Conservation (phyloP, 2,888 invertebrate species). For the Lasioglossum villosulum region DNA sequence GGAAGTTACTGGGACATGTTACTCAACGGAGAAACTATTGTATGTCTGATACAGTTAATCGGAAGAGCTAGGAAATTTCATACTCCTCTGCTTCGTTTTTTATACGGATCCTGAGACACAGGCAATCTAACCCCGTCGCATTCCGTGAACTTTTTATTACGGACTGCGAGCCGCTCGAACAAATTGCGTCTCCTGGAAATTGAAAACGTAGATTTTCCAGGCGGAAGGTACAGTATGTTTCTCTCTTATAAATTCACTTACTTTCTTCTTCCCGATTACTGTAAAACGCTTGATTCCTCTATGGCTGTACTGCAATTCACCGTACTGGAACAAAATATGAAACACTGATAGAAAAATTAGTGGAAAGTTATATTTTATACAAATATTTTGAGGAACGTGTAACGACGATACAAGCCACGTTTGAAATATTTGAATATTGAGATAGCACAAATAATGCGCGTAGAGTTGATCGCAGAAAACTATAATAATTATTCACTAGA, state of each 20-base stretch:
- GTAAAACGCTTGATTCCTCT: neutral
- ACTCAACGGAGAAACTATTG: constrained; percentile 39
- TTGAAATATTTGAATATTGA: neutral
- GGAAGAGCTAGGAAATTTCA: constrained; percentile 22
- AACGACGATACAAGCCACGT: neutral
- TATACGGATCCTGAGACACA: neutral
- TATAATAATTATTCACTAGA: neutral
- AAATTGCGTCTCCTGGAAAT: neutral
- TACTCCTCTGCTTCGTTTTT: neutral
- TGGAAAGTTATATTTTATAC: neutral
- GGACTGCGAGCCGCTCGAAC: neutral
- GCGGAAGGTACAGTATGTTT: neutral
- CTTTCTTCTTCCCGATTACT: neutral
- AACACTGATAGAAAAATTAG: neutral
- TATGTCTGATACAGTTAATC: constrained; percentile 31
- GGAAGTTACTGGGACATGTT: constrained; percentile 48
- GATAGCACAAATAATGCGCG: neutral
- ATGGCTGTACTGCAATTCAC: neutral
- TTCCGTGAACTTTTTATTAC: neutral
- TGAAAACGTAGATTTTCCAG: neutral
- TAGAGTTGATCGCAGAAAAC: neutral
- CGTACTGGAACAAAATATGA: neutral
- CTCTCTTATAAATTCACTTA: neutral
- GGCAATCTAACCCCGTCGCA: neutral
- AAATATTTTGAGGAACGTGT: neutral